Base-by-base conservation (phyloP, 2,113 vertebrate genomes). In the Junco hyemalis region DNA sequence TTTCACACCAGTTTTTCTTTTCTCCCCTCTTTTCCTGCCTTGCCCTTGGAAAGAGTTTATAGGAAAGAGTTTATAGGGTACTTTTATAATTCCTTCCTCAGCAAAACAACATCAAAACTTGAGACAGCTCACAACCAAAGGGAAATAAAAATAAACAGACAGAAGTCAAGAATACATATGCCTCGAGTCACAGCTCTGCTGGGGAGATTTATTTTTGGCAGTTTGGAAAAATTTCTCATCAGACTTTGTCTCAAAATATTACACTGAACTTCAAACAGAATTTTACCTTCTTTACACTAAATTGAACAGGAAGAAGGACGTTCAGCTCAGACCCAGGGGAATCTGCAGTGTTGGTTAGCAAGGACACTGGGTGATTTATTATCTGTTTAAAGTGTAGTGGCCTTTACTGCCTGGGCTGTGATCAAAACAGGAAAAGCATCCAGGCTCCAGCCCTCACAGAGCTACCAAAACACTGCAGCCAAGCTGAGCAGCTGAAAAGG, bases 131-230 rank as follows among this genome's bases (percentile, higher is more conserved):
- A 48, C 81, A 95, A 90, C 86, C 65, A 81, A 95, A 31, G 57
- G 85, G 85, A 88, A 79, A 85, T 63, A 76, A 71, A 93, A 96
- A 95, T 80, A 94, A 78, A 69, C 80, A 51, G 77, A 66, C 81
- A 51, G 72, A 53, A 92, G 90, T 61, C 76, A 42, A 88, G 87
- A 94, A 85, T 23, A 65, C 48, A 48, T 21, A 82, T 23, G 91
- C 78, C 95, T 93, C 25, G 1, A 96, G 93, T 64, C 81, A 87
- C 70, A 82, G 26, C 73, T 84, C 76, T 88, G 36, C 35, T 86
- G 86, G 77, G 65, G 68, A 87, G 84, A 94, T 96, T 94, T 95
- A 96, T 91, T 97, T 97, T 88, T 91, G 95, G 96, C 96, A 93
- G 82, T 81, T 90, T 69, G 73, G 93, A 96, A 91, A 95, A 96